Evolutionary conservation across 2,888 invertebrate genomes (phyloP), one percentile per base, ranked within the genome.

Genomic region (Diarsia rubi): DNA sequence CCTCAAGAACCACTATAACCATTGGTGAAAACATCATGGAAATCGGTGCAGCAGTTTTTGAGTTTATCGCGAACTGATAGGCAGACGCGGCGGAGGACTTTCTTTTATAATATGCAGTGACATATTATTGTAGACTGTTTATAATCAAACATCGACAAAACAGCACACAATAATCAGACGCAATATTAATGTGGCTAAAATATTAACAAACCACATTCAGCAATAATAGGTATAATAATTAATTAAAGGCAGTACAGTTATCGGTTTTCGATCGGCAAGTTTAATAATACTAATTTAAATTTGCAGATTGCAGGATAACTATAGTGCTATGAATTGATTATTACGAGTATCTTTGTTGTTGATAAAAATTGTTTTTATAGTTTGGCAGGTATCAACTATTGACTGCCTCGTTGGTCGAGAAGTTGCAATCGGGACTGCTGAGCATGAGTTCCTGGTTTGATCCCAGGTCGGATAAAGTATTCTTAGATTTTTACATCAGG

Each of bases 251-350:
- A n/a, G 57, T 12, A 69, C 37, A n/a, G 54, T 3, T 64, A 75
- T 81, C 45, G 67, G 76, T 16, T 67, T 67, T 59, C 52, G n/a
- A 78, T 81, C 31, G 3, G 45, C 24, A 52, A 64, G 57, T 31
- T 52, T 16, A 64, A 80, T 81, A 75, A 44, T 64, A 47, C 47
- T 78, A 54, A 78, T 80, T 80, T 47, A 78, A 68, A 47, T 68
- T 42, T 60, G 62, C 42, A 1, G 11, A 24, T 37, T 8, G n/a
- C 31, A 54, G 62, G 11, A 49, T 21, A 21, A 11, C 9, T 49
- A 8, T 21, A 47, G 1, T n/a, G 44, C 42, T 24, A 24, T 63
- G 31, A 63, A 44, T 19, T 47, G 31, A 54, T 52, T 57, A 24
- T 57, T 16, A n/a, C n/a, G n/a, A n/a, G n/a, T n/a, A 63, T 49